Percentiles rank a stretch among this genome's conserved stretches.
phyloP scores from a whole-genome alignment of 37 sponge, comb jelly and placozoan genomes.

The Corticium candelabrum region DNA sequence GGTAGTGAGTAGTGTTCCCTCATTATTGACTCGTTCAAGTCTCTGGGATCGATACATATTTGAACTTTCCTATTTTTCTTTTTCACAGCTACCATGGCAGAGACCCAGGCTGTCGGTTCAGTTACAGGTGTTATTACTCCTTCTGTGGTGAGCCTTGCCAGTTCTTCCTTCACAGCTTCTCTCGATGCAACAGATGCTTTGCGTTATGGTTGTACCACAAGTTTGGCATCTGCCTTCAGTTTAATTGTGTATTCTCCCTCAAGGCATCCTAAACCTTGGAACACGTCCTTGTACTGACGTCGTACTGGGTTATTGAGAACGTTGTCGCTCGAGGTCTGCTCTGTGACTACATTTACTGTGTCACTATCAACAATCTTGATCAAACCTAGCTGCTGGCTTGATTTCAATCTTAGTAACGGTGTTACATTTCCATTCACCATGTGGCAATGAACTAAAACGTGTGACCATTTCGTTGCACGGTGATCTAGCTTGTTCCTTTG shows the following conservation, averaged over 20 bases:
- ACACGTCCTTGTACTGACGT: background rate
- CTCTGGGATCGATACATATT: slow-evolving; percentile 46
- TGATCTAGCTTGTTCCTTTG: no score
- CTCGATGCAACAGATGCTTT: slow-evolving; percentile 17
- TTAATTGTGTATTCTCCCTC: slow-evolving; percentile 26
- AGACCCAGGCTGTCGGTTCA: slow-evolving; percentile 41
- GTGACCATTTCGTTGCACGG: no score
- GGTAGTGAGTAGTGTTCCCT: slow-evolving; percentile 50
- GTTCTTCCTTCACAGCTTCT: slow-evolving; percentile 9
- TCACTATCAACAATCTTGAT: background rate
- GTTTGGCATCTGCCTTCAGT: background rate
- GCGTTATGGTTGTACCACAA: slow-evolving; percentile 17
- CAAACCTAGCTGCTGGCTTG: background rate
- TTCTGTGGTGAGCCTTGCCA: slow-evolving; percentile 6
- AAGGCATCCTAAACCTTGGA: slow-evolving; percentile 25
- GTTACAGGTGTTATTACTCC: slow-evolving; percentile 31
- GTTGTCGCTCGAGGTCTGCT: no score
- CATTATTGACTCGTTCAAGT: slow-evolving; percentile 39
- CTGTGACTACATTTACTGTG: background rate
- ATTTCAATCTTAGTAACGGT: background rate
- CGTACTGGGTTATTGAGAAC: background rate
- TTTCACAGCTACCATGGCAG: slow-evolving; percentile 30
- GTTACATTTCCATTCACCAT: no score
- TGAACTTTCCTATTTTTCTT: slow-evolving; percentile 19
- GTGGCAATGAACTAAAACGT: no score